Conservation (phyloP, 2,888 invertebrate species). For the Peribatodes rhomboidaria region DNA sequence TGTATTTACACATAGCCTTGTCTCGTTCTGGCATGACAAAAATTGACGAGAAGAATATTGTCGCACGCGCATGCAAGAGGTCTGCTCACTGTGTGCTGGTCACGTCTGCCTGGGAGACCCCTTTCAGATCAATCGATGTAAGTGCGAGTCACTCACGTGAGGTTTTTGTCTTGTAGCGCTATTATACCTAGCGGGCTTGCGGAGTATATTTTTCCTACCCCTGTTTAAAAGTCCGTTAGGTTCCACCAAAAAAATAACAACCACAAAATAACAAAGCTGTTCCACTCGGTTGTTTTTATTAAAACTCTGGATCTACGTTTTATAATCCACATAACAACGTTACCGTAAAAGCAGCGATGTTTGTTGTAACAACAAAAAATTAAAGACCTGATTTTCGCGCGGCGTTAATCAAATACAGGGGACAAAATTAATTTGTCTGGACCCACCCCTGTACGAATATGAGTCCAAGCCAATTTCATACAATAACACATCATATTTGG, state of each 20-base stretch:
- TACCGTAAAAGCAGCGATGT: constrained; percentile 33
- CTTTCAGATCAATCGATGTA: no score
- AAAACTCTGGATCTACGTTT: constrained; percentile 11
- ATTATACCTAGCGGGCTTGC: no score
- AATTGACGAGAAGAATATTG: no score
- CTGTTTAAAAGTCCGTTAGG: not conserved
- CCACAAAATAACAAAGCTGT: constrained; percentile 19
- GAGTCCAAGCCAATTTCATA: constrained; percentile 73
- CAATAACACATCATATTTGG: constrained; percentile 75
- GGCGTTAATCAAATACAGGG: constrained; percentile 58
- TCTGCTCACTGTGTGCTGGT: no score
- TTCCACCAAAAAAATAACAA: constrained; percentile 14
- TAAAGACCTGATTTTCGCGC: constrained; percentile 45
- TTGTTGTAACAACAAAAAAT: constrained; percentile 45
- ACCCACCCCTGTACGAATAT: constrained; percentile 54
- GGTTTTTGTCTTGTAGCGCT: no score
- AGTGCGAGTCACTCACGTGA: no score
- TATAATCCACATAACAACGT: constrained; percentile 35
- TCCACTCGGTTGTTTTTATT: constrained; percentile 9
- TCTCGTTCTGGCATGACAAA: no score
- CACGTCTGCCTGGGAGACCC: no score
- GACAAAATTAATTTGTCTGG: constrained; percentile 70
- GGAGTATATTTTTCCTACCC: no score
- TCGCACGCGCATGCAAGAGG: no score
- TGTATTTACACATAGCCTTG: no score